Base-by-base conservation (phyloP, 2,888 invertebrate genomes). In the Drosophila neonasuta region DNA sequence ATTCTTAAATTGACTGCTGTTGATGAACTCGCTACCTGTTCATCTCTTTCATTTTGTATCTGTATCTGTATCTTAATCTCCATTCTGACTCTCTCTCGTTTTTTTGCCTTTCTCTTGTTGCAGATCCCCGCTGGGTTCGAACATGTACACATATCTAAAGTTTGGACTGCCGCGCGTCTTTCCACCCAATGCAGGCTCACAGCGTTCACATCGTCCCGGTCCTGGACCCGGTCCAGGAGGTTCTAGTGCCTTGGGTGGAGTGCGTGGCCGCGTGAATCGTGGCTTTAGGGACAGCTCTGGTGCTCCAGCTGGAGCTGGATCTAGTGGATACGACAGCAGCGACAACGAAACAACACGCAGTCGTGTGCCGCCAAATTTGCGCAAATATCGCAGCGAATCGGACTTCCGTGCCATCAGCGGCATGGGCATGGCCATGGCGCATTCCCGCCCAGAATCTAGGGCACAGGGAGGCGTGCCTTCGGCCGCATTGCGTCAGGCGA, bases 71-170 rank as follows among this genome's bases (percentile, higher is more conserved):
- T 41, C 15, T 41, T 7, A 39, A 10, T 32, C 39, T 6, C 39
- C 1, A 8, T 11, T n/a, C 34, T 34, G 1, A n/a, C 17, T 46
- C 2, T 10, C 10, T 11, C 6, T 17, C 4, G n/a, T 32, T 15
- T 30, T 32, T 3, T 32, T 3, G 13, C 6, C 24, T 11, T 29
- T 4, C 9, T 5, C 5, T 11, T 2, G 0, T 8, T 9, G 0
- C 89, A 95, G 95, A 91, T 95, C 96, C 62, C 96, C 97, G 0
- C 92, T 97, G 67, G 97, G 97, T 45, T 95, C 96, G 45, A 97
- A 97, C 89, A 97, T 97, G 93, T 97, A 97, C 91, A 97, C 97
- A 20, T 98, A 98, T 91, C 92, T 98, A 73, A 97, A 97, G 91
- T 98, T 97, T 88, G 98, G 98, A 0, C 92, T 98, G 59, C 98